These are phyloP conservation scores for Anableps anableps DNA, from an alignment of 2,797 vertebrate species.

Conservation along the genomic window DNA sequence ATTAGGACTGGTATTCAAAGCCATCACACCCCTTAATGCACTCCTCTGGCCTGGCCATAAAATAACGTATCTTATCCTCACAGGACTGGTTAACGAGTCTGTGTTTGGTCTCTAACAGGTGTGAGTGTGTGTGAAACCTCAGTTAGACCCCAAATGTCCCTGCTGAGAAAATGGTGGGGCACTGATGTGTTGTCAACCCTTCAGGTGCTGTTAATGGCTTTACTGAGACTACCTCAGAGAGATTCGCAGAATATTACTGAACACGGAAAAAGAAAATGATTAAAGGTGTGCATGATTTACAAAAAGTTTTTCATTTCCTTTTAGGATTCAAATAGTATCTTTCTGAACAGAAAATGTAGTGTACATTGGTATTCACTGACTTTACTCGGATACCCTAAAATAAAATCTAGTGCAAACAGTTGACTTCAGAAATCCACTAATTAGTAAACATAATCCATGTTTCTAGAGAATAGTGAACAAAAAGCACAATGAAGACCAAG, in stretches of 20 bases:
- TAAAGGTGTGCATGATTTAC: conserved; percentile 6
- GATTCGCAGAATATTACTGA: conserved; percentile 37
- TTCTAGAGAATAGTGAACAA: background rate
- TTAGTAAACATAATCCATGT: background rate
- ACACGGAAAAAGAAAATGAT: conserved; percentile 10
- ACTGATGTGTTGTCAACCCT: conserved; percentile 62
- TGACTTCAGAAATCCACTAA: background rate
- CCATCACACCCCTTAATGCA: conserved; percentile 77
- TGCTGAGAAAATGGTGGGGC: conserved; percentile 50
- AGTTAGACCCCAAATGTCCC: conserved; percentile 44
- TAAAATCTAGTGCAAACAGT: background rate
- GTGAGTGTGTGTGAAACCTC: conserved; percentile 68
- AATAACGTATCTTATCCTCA: conserved; percentile 77
- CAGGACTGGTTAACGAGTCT: conserved; percentile 59
- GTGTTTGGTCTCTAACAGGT: conserved; percentile 65
- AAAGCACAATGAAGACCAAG: background rate
- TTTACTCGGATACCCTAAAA: background rate
- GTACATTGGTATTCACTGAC: background rate
- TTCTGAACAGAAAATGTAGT: background rate
- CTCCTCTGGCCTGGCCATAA: conserved; percentile 56
- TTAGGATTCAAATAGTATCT: background rate
- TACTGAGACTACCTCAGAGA: conserved; percentile 41
- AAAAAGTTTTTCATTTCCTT: background rate
- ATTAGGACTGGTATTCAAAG: conserved; percentile 79
- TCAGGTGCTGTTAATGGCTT: conserved; percentile 61